A percentile compares a stretch with the other conserved stretches of the same genome.
phyloP scores from a whole-genome alignment of 2,888 invertebrate species.

The Crematogaster levior region DNA sequence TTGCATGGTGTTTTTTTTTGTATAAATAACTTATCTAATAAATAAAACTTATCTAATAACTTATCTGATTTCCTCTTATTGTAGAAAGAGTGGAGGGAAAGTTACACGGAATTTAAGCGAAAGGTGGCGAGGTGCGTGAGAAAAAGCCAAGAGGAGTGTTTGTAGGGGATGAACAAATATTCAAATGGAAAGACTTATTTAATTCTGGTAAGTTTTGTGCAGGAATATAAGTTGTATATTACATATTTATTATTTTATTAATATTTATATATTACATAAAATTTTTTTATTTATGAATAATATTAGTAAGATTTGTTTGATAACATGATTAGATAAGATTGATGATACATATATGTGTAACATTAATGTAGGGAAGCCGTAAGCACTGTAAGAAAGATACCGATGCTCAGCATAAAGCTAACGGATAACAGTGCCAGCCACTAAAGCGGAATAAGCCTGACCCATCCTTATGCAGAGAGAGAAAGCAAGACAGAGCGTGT shows the following conservation, averaged over 20 bases:
- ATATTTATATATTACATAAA: no score
- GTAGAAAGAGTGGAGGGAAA: slow-evolving; percentile 99
- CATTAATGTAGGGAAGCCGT: slow-evolving; percentile 80
- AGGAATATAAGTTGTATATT: no score
- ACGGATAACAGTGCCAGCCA: slow-evolving; percentile 83
- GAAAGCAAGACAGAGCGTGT: slow-evolving; percentile 70
- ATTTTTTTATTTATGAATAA: no score
- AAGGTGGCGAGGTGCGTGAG: slow-evolving; percentile 99
- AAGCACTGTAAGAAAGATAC: slow-evolving; percentile 84
- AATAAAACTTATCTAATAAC: no score
- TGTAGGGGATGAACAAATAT: slow-evolving; percentile 90
- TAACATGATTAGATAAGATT: no score
- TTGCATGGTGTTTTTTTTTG: neutral
- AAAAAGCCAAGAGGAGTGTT: slow-evolving; percentile 99
- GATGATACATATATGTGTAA: neutral
- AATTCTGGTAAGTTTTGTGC: slow-evolving; percentile 83
- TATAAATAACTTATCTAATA: slow-evolving; percentile 33
- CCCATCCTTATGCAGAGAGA: slow-evolving; percentile 80
- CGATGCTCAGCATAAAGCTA: slow-evolving; percentile 83
- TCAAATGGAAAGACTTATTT: slow-evolving; percentile 85
- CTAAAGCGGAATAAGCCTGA: slow-evolving; percentile 80
- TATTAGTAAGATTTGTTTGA: slow-evolving; percentile 6
- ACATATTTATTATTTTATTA: no score
- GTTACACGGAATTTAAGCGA: slow-evolving; percentile 98
- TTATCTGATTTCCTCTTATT: slow-evolving; percentile 83